A percentile compares a stretch with the other conserved stretches of the same genome.
These are phyloP conservation scores for Calliphora vicina DNA, from an alignment of 1,140 invertebrate species.

Conservation along the genomic window DNA sequence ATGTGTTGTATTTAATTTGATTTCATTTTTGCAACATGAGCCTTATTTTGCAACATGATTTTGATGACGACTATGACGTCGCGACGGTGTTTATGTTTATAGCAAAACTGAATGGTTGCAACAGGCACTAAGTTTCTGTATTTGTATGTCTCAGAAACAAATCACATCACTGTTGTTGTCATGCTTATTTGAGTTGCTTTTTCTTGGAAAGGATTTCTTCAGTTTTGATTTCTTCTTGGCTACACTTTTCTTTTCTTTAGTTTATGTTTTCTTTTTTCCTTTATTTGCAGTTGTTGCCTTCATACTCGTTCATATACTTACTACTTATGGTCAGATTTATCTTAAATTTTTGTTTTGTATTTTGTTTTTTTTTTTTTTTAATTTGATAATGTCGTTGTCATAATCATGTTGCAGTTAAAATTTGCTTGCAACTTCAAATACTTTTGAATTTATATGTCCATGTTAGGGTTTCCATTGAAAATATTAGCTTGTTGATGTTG, in stretches of 20 bases:
- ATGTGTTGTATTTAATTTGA: not conserved
- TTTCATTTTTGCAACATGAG: not conserved
- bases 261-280: not conserved
- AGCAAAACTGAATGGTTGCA: not conserved
- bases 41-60: not conserved
- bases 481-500: no score
- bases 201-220: conserved; percentile 21
- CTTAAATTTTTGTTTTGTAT: not conserved
- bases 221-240: not conserved
- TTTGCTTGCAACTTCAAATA: not conserved
- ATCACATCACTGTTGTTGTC: not conserved
- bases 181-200: not conserved
- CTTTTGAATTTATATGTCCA: not conserved
- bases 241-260: no score
- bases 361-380: no score
- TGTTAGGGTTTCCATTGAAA: not conserved
- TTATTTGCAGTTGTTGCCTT: not conserved
- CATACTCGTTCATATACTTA: not conserved
- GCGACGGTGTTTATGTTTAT: not conserved
- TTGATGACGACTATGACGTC: not conserved
- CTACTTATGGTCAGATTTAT: not conserved
- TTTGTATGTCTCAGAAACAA: not conserved
- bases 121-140: not conserved
- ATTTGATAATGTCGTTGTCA: not conserved
- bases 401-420: conserved; percentile 3